Evolutionary conservation across 92 coral and sea anemone species (phyloP).

Genomic region (Isaurus tuberculatus): DNA sequence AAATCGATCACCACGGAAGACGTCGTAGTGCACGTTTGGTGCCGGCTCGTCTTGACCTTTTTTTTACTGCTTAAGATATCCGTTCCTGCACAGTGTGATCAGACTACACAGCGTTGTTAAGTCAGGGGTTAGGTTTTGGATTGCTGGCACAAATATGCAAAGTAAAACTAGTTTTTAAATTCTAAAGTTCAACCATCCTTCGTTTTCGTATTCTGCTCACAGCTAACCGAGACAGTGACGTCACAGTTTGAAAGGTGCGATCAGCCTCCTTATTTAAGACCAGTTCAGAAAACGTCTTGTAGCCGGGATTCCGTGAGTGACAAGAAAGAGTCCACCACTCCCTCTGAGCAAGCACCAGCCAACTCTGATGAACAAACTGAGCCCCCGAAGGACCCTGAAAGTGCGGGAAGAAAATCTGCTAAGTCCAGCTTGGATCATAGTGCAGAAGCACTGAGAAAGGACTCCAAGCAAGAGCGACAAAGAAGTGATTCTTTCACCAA

Average conservation of each 20-base stretch:
- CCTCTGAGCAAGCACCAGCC: background rate
- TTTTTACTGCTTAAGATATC: too few species aligned
- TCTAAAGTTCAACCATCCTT: too few species aligned
- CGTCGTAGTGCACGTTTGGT: too few species aligned
- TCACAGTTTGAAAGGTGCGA: conserved; percentile 98
- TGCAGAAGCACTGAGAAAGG: conserved; percentile 48
- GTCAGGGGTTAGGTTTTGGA: too few species aligned
- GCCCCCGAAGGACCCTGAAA: background rate
- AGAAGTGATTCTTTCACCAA: conserved; percentile 35
- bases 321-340: conserved; percentile 7
- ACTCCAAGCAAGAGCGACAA: conserved; percentile 40
- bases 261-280: conserved; percentile 88
- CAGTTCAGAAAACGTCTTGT: conserved; percentile 71
- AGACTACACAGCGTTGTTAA: too few species aligned
- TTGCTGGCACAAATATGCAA: too few species aligned
- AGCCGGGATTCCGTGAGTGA: conserved; percentile 87
- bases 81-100: too few species aligned
- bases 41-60: too few species aligned
- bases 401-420: background rate
- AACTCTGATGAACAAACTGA: conserved; percentile 3
- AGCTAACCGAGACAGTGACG: conserved; percentile 98
- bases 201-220: background rate
- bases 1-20: too few species aligned
- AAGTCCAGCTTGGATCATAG: conserved; percentile 33
- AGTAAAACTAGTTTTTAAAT: too few species aligned